A percentile compares a stretch with the other conserved stretches of the same genome.
Evolutionary conservation across 2,113 vertebrate species (phyloP).

Genomic region (Ornithorhynchus anatinus): DNA sequence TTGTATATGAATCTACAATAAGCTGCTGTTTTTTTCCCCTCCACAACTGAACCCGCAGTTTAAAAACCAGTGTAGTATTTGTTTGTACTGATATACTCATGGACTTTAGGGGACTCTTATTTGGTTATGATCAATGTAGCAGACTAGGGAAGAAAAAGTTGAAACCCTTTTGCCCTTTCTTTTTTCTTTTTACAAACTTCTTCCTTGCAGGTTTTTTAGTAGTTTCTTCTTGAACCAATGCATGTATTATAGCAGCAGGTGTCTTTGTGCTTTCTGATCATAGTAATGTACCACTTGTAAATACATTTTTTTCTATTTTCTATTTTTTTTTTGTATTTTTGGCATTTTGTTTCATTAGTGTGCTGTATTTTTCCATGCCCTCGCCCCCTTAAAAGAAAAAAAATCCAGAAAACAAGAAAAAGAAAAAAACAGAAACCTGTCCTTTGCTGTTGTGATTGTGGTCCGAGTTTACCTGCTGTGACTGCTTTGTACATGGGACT

Average conservation of each 20-base stretch:
- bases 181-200: constrained; percentile 36
- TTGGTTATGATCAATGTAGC: constrained; percentile 75
- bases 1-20: constrained; percentile 67
- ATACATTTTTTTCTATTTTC: constrained; percentile 89
- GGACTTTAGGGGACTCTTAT: constrained; percentile 56
- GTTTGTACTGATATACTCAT: constrained; percentile 66
- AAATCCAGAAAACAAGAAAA: not conserved
- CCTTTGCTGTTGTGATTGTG: constrained; percentile 69
- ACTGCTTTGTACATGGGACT: constrained; percentile 51
- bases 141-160: constrained; percentile 67
- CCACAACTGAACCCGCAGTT: constrained; percentile 55
- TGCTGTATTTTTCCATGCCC: constrained; percentile 76
- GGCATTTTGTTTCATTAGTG: constrained; percentile 79
- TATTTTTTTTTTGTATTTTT: constrained; percentile 78
- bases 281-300: constrained; percentile 84
- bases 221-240: constrained; percentile 68
- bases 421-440: constrained; percentile 50
- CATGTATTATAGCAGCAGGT: constrained; percentile 78
- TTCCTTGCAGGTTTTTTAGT: constrained; percentile 65
- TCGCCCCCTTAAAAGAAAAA: constrained; percentile 60
- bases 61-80: constrained; percentile 68
- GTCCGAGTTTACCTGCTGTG: constrained; percentile 64
- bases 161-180: constrained; percentile 27
- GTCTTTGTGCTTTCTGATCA: constrained; percentile 78
- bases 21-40: constrained; percentile 45